Percentiles rank a stretch among this genome's conserved stretches.
Evolutionary conservation across 2,113 vertebrate species (phyloP).

Genomic region (Vulpes ferrilata): DNA sequence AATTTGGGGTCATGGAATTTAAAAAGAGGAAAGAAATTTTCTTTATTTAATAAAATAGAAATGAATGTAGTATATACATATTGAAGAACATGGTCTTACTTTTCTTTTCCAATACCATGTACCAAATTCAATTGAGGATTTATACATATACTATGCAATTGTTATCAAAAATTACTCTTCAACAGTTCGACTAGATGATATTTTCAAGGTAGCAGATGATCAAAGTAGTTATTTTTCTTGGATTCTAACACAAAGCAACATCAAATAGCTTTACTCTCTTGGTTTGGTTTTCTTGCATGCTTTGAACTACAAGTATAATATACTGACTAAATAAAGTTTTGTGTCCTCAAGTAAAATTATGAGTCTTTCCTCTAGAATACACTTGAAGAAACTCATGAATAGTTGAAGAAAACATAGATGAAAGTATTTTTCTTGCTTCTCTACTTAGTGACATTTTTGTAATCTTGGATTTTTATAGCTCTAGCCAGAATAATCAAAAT

Average conservation of each 20-base stretch:
- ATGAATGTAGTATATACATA: not conserved
- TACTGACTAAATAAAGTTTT: constrained; percentile 44
- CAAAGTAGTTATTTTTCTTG: constrained; percentile 69
- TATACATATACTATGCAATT: constrained; percentile 3
- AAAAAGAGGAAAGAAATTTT: not conserved
- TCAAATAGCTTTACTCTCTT: constrained; percentile 70
- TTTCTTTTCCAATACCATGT: not conserved
- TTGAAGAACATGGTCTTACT: not conserved
- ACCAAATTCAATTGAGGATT: constrained; percentile 25
- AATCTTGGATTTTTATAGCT: constrained; percentile 45
- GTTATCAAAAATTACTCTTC: constrained; percentile 68
- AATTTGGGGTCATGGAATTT: not conserved
- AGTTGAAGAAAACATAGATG: constrained; percentile 31
- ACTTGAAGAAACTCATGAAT: constrained; percentile 68
- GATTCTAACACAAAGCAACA: constrained; percentile 67
- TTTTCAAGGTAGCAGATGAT: constrained; percentile 77
- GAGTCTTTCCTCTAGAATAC: constrained; percentile 9
- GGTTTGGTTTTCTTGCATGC: not conserved
- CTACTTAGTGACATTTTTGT: constrained; percentile 22
- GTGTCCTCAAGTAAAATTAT: constrained; percentile 69
- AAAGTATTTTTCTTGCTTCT: constrained; percentile 42
- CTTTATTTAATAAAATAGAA: not conserved
- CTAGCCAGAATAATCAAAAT: constrained; percentile 7
- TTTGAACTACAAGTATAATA: constrained; percentile 73
- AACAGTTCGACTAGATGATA: constrained; percentile 63